A percentile compares a stretch with the other conserved stretches of the same genome.
phyloP scores from a whole-genome alignment of 2,888 invertebrate species.

The Drosophila dives region DNA sequence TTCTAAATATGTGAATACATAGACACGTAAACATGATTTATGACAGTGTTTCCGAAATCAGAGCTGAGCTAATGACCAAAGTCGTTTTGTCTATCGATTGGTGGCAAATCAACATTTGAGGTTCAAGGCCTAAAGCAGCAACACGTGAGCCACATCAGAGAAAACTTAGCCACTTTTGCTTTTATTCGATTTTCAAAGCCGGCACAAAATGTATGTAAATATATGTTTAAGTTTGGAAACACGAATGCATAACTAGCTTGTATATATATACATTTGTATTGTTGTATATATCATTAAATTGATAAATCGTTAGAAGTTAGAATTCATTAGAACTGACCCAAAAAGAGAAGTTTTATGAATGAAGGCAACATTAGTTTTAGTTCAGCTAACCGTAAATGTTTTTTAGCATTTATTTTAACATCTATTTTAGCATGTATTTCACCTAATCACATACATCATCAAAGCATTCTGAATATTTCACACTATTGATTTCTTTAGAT shows the following conservation, averaged over 20 bases:
- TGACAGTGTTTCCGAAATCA: constrained; percentile 35
- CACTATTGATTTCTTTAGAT: constrained; percentile 25
- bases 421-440: constrained; percentile 1
- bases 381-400: constrained; percentile 41
- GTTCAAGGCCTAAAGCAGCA: constrained; percentile 61
- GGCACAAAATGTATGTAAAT: constrained; percentile 50
- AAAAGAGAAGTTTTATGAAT: constrained; percentile 15
- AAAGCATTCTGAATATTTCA: constrained; percentile 8
- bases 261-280: background rate
- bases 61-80: constrained; percentile 37
- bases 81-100: constrained; percentile 46
- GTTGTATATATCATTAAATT: constrained; percentile 32
- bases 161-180: constrained; percentile 50
- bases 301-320: constrained; percentile 47
- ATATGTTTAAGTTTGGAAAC: constrained; percentile 9
- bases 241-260: background rate
- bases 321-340: constrained; percentile 40
- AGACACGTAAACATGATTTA: constrained; percentile 33
- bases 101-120: constrained; percentile 27
- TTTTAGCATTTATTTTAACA: background rate
- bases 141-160: constrained; percentile 47
- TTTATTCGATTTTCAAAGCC: constrained; percentile 29
- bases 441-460: constrained; percentile 6
- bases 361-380: constrained; percentile 7
- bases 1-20: constrained; percentile 7